phyloP scores from a whole-genome alignment of 2,113 vertebrate genomes.

The Telmatochromis brichardi region DNA sequence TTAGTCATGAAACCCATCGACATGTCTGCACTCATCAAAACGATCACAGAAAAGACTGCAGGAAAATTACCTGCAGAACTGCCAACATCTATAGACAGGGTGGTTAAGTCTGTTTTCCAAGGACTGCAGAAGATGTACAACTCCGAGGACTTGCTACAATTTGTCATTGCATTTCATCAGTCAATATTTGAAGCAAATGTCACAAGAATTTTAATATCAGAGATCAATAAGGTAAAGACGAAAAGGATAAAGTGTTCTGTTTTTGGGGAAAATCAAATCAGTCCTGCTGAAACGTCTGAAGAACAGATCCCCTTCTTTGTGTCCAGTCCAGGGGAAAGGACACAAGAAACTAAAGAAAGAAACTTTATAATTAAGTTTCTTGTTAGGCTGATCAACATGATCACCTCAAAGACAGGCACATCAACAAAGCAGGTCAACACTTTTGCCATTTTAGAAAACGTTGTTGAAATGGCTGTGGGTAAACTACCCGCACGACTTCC shows the following conservation, averaged over 20 bases:
- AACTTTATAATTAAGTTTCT: neutral
- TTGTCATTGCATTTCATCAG: neutral
- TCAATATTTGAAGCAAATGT: neutral
- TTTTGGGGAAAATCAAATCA: rapidly evolving
- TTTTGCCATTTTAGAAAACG: neutral
- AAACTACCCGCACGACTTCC: neutral
- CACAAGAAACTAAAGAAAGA: neutral
- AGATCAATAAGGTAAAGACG: neutral
- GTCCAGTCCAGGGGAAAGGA: neutral
- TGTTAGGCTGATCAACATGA: neutral
- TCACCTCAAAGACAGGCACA: neutral
- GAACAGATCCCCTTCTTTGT: neutral
- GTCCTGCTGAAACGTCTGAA: neutral
- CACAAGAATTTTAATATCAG: neutral
- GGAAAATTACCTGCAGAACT: neutral
- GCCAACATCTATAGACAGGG: neutral
- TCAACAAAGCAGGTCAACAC: neutral
- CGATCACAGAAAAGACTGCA: neutral
- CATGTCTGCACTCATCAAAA: neutral
- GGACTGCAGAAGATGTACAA: neutral
- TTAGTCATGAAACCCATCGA: neutral
- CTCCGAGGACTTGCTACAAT: neutral
- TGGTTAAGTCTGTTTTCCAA: neutral
- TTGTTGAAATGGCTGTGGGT: neutral
- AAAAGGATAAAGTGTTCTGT: neutral